These are phyloP conservation scores for Rhogogaster chlorosoma DNA, from an alignment of 2,888 invertebrate genomes.

Conservation along the genomic window DNA sequence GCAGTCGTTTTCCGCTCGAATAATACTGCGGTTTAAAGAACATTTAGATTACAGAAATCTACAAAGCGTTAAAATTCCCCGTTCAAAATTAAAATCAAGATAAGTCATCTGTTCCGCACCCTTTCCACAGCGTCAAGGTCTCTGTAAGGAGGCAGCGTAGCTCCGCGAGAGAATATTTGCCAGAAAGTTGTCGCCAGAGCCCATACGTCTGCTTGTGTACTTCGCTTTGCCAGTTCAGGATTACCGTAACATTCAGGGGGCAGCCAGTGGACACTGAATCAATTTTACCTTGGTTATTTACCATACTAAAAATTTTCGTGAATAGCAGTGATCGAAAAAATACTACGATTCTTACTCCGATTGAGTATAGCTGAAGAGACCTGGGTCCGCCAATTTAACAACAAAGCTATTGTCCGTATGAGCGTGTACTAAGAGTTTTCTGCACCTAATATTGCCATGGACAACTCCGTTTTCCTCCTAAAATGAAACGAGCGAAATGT, in stretches of 20 bases:
- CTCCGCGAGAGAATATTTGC: constrained; percentile 94
- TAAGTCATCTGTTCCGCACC: constrained; percentile 62
- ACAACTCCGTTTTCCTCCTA: constrained; percentile 89
- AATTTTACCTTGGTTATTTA: background rate
- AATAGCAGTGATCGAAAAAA: no score
- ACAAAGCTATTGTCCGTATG: constrained; percentile 85
- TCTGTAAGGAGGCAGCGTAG: constrained; percentile 72
- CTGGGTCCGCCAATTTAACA: constrained; percentile 92
- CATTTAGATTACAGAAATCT: constrained; percentile 9
- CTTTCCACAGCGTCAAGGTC: constrained; percentile 74
- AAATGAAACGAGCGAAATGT: constrained; percentile 53
- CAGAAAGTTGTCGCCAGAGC: constrained; percentile 95
- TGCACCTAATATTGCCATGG: constrained; percentile 92
- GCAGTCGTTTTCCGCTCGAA: constrained; percentile 84
- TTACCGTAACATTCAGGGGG: constrained; percentile 90
- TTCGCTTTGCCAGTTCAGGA: constrained; percentile 84
- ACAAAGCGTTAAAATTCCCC: background rate
- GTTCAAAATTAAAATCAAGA: background rate
- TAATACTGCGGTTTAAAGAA: constrained; percentile 80
- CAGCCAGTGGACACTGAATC: constrained; percentile 91
- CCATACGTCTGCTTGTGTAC: constrained; percentile 91
- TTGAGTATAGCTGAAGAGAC: constrained; percentile 79
- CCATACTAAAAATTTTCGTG: background rate
- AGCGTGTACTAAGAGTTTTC: constrained; percentile 88
- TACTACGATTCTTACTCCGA: constrained; percentile 87